A percentile compares a stretch with the other conserved stretches of the same genome.
Conservation (phyloP, 2,888 invertebrate species). For the Polylopha cassiicola region DNA sequence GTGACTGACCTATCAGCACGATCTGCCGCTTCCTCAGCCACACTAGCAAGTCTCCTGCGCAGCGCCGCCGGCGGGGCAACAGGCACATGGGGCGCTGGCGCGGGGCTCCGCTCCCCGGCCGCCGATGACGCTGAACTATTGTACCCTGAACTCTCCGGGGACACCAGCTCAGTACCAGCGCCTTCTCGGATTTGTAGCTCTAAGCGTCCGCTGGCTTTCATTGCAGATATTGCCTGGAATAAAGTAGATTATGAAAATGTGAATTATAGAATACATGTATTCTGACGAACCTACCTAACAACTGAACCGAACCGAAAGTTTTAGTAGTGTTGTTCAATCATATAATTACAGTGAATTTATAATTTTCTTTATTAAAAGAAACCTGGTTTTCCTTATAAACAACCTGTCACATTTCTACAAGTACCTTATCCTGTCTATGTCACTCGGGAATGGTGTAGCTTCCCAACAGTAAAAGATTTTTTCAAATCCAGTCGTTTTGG, state of each 20-base stretch:
- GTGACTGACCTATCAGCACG: slow-evolving; percentile 71
- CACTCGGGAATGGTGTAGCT: too few relatives aligned
- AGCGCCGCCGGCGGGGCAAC: slow-evolving; percentile 79
- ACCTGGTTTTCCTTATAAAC: too few relatives aligned
- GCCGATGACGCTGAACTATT: slow-evolving; percentile 90
- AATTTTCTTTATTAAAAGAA: too few relatives aligned
- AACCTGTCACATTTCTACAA: too few relatives aligned
- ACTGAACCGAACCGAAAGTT: too few relatives aligned
- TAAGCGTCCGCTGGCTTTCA: slow-evolving; percentile 86
- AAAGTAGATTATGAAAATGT: neutral
- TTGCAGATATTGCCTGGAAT: slow-evolving; percentile 84
- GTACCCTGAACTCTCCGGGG: slow-evolving; percentile 89
- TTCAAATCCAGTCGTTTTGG: too few relatives aligned
- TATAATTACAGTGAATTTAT: too few relatives aligned
- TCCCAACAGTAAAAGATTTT: too few relatives aligned
- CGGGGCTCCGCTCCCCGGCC: slow-evolving; percentile 82
- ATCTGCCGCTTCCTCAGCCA: slow-evolving; percentile 83
- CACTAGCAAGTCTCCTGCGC: slow-evolving; percentile 82
- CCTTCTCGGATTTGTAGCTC: slow-evolving; percentile 87
- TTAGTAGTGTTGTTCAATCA: too few relatives aligned
- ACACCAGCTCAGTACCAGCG: slow-evolving; percentile 87
- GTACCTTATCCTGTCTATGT: too few relatives aligned
- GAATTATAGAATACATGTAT: too few relatives aligned
- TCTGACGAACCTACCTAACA: too few relatives aligned
- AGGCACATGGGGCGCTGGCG: slow-evolving; percentile 44